A percentile compares a stretch with the other conserved stretches of the same genome.
Conservation (phyloP, 2,113 vertebrate genomes). For the Carlito syrichta region DNA sequence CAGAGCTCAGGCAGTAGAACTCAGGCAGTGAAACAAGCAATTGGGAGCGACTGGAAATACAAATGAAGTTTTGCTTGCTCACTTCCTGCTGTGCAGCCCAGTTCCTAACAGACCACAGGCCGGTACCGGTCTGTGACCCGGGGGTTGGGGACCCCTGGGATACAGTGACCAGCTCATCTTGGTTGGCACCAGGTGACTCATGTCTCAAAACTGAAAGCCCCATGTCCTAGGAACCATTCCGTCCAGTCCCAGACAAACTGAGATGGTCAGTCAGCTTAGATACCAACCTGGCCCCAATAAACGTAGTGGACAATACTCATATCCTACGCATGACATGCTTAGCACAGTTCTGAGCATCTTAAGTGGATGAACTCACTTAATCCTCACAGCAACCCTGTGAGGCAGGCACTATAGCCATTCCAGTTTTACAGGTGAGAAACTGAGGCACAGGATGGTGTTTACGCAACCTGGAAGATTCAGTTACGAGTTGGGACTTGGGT, state of each 20-base stretch:
- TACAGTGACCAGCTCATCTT: accelerated
- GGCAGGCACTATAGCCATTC: neutral
- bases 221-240: neutral
- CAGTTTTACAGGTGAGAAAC: neutral
- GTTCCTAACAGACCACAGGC: no score
- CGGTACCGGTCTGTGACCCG: no score
- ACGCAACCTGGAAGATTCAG: neutral
- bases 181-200: neutral
- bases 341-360: neutral
- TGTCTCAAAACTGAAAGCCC: neutral
- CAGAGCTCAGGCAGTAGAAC: no score
- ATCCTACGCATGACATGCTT: accelerated
- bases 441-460: neutral
- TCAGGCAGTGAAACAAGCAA: no score
- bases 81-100: no score
- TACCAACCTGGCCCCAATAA: neutral
- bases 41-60: no score
- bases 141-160: no score
- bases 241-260: neutral
- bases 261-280: accelerated
- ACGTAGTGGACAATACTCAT: no score
- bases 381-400: neutral
- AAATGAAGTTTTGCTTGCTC: no score
- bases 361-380: neutral
- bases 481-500: neutral